Base-by-base conservation (phyloP, 2,113 vertebrate species). In the Eptesicus fuscus region DNA sequence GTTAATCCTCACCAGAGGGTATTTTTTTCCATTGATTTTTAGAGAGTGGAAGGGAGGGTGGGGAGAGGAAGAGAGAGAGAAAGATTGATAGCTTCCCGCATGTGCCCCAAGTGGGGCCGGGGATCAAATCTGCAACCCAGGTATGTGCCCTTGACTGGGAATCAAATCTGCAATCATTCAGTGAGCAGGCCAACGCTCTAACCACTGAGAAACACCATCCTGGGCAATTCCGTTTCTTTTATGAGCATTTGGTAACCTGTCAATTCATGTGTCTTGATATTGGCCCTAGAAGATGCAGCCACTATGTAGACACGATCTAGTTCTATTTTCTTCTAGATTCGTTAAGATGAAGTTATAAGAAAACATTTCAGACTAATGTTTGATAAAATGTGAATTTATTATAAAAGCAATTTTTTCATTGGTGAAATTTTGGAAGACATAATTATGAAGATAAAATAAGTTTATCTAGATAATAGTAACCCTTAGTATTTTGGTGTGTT, bases 261-360 rank as follows among this genome's bases (percentile, higher is more conserved):
- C 17, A 22, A 61, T 3, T 25, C 9, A 4, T 0, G 2, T 20
- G 61, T 40, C 23, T 47, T 32, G 17, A 0, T 7, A 5, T 23
- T 7, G 12, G 23, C 18, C 47, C 17, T 16, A 12, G 65, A 23
- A 47, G 40, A 51, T 10, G 8, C 76, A 40, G 14, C 42, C 22
- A 0, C 13, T 32, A 0, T 18, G 8, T 7, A 69, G 83, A 71
- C 4, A 4, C 1, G 11, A 17, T 23, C 7, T 9, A 42, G 28
- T 18, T 6, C 20, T 4, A 9, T 67, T 23, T 67, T 37, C 28
- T 80, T 49, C 59, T 35, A n/a, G 65, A 25, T 32, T 65, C 47
- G 5, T 28, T 56, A 67, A 32, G 67, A 78, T 25, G 67, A 40
- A 77, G 44, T 83, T 77, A 59, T 1, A 3, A 69, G 47, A 30